Percentiles rank a stretch among this genome's conserved stretches.
Evolutionary conservation across 1,140 invertebrate species (phyloP).

Genomic region (Berghia stephanieae): DNA sequence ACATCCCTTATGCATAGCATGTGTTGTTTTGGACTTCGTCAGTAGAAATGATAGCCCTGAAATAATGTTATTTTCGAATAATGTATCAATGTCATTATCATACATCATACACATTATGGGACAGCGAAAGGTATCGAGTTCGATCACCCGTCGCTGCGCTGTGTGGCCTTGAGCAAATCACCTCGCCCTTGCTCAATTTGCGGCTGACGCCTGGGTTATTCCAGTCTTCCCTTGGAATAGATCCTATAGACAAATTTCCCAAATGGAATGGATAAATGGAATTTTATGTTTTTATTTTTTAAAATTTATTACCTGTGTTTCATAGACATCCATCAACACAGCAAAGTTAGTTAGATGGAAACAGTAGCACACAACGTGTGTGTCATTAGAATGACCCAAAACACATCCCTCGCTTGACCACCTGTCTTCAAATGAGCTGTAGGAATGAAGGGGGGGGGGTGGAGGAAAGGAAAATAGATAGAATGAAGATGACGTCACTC

Average conservation of each 20-base stretch:
- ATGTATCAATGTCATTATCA: not conserved
- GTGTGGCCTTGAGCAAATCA: too few relatives aligned
- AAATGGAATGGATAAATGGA: too few relatives aligned
- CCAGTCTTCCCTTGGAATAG: too few relatives aligned
- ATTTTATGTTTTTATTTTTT: not conserved
- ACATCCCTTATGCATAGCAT: not conserved
- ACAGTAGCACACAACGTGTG: constrained; percentile 91
- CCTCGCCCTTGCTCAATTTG: too few relatives aligned
- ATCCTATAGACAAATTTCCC: too few relatives aligned
- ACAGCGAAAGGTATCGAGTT: too few relatives aligned
- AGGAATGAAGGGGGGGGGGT: too few relatives aligned
- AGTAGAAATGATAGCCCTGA: not conserved
- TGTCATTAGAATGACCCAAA: constrained; percentile 81
- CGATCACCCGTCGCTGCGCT: too few relatives aligned
- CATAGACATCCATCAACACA: constrained; percentile 65
- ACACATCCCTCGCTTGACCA: constrained; percentile 93
- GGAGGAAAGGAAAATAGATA: too few relatives aligned
- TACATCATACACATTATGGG: too few relatives aligned
- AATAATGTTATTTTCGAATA: not conserved
- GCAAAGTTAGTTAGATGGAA: constrained; percentile 97
- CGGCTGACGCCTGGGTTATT: too few relatives aligned
- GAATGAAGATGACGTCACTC: too few relatives aligned
- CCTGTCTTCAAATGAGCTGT: constrained; percentile 35
- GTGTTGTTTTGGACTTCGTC: not conserved
- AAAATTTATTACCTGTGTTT: constrained; percentile 40